Evolutionary conservation across 1,140 invertebrate species (phyloP).

Genomic region (Drosophila pandora): DNA sequence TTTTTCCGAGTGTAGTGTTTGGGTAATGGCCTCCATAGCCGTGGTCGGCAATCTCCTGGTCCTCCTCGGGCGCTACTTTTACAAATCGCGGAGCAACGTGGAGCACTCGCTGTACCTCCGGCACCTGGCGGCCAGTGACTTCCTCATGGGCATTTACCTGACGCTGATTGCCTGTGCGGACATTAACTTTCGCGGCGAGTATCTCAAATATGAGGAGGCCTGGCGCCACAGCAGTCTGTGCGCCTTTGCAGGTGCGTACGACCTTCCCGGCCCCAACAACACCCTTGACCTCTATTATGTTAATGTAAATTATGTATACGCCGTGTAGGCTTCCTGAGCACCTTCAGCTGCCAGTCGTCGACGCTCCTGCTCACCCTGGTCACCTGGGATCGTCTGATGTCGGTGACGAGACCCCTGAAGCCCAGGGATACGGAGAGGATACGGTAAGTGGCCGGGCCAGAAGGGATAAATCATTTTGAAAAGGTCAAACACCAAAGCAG

Average conservation of each 20-base stretch:
- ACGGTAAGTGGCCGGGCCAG: constrained; percentile 41
- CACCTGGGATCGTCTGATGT: constrained; percentile 87
- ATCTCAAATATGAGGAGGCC: constrained; percentile 85
- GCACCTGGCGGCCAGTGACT: constrained; percentile 88
- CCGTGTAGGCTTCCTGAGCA: constrained; percentile 87
- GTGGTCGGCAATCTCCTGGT: constrained; percentile 87
- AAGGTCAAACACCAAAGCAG: constrained; percentile 3
- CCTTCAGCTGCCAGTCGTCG: constrained; percentile 88
- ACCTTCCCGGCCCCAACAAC: not conserved
- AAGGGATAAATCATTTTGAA: not conserved
- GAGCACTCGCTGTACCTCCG: constrained; percentile 87
- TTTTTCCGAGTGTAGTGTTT: constrained; percentile 84
- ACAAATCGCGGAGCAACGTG: constrained; percentile 84
- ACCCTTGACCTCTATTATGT: constrained; percentile 4
- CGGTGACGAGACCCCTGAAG: constrained; percentile 86
- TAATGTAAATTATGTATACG: constrained; percentile 23
- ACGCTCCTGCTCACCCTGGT: constrained; percentile 87
- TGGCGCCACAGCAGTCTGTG: constrained; percentile 87
- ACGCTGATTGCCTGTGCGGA: constrained; percentile 87
- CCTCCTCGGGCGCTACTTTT: constrained; percentile 86
- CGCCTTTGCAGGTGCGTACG: constrained; percentile 84
- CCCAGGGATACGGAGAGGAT: constrained; percentile 68
- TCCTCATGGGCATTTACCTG: constrained; percentile 89
- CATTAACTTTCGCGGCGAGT: constrained; percentile 86
- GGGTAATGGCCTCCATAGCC: constrained; percentile 88